These are phyloP conservation scores for Drosophila parabipectinata DNA, from an alignment of 1,140 invertebrate genomes.

Conservation along the genomic window DNA sequence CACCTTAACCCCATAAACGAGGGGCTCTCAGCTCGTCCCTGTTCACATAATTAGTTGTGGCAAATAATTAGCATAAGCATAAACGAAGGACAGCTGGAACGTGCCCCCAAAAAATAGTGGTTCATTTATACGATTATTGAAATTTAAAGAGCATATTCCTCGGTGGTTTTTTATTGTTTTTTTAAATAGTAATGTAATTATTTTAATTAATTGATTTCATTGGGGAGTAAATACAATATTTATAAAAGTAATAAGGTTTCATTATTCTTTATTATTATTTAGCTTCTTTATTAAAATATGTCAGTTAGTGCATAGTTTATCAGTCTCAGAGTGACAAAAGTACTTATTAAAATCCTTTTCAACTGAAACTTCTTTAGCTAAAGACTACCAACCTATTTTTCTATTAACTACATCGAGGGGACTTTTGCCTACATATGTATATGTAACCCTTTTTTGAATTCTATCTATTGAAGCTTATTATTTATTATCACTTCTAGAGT, in stretches of 20 bases:
- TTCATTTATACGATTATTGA: neutral
- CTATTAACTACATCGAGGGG: no score
- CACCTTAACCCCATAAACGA: conserved; percentile 23
- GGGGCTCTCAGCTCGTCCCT: conserved; percentile 2
- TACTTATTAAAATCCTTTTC: no score
- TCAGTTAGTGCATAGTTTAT: no score
- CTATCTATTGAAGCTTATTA: no score
- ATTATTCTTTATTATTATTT: neutral
- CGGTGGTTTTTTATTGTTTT: neutral
- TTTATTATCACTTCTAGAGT: no score
- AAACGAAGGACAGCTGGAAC: conserved; percentile 14
- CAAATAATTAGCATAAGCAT: conserved; percentile 52
- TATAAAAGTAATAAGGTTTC: neutral
- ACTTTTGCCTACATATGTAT: no score
- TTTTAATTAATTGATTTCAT: neutral
- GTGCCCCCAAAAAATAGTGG: conserved; percentile 16
- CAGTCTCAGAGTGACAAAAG: no score
- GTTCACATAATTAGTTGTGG: conserved; percentile 51
- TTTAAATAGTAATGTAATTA: neutral
- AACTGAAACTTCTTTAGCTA: no score
- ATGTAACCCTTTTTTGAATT: no score
- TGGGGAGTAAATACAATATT: no score
- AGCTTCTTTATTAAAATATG: no score
- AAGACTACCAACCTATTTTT: no score
- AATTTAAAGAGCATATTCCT: neutral